phyloP scores from a whole-genome alignment of 2,888 invertebrate species.

The Xiphydria camelus region DNA sequence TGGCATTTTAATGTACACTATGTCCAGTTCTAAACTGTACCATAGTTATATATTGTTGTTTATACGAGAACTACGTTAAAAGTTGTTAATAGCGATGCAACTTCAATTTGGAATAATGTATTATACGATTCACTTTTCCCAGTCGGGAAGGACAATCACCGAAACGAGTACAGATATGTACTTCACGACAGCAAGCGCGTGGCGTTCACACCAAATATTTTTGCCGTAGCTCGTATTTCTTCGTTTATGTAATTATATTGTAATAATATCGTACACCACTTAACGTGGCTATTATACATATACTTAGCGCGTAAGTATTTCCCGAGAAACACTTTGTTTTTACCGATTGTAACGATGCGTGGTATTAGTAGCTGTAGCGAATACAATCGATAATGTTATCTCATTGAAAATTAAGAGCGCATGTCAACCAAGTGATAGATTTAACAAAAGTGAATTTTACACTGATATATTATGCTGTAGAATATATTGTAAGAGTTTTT shows the following conservation, averaged over 20 bases:
- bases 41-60: too few species aligned
- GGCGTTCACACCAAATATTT: constrained; percentile 3
- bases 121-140: neutral
- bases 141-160: neutral
- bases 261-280: too few species aligned
- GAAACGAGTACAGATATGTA: neutral
- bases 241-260: too few species aligned
- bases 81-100: neutral
- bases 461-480: neutral
- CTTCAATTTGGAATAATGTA: neutral
- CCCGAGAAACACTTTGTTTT: neutral
- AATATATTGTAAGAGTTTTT: neutral
- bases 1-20: too few species aligned
- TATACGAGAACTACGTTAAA: neutral
- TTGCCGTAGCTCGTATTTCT: neutral
- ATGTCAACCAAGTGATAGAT: neutral
- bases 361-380: constrained; percentile 2
- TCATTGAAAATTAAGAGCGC: neutral
- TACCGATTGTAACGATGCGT: neutral
- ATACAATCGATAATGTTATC: neutral
- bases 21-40: too few species aligned
- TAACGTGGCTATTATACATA: neutral
- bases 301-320: neutral
- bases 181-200: neutral
- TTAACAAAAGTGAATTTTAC: neutral